Conservation (phyloP, 2,113 vertebrate species). For the Uropsilus gracilis region DNA sequence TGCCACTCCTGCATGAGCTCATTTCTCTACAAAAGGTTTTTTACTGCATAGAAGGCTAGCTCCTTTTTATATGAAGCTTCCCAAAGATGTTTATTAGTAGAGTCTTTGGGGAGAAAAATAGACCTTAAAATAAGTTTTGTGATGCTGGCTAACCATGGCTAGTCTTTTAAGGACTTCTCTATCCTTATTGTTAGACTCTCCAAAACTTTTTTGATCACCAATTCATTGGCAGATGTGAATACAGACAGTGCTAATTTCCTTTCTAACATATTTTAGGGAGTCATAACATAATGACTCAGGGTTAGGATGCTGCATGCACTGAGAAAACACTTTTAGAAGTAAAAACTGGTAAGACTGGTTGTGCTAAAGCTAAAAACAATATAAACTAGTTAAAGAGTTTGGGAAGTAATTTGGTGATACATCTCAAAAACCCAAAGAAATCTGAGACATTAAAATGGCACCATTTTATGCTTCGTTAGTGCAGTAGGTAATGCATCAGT, state of each 20-base stretch:
- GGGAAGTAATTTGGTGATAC: conserved; percentile 42
- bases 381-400: neutral
- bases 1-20: neutral
- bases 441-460: conserved; percentile 25
- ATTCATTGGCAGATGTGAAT: neutral
- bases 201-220: conserved; percentile 1
- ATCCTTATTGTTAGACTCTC: neutral
- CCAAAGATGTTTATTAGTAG: neutral
- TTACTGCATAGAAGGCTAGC: neutral
- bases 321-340: conserved; percentile 22
- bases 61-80: conserved; percentile 1
- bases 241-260: neutral
- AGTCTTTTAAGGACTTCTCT: neutral
- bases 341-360: neutral
- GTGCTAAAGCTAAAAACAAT: conserved; percentile 21
- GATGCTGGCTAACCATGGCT: conserved; percentile 14
- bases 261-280: neutral
- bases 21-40: neutral
- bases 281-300: neutral
- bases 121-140: conserved; percentile 9
- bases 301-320: neutral
- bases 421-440: conserved; percentile 37
- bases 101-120: conserved; percentile 21
- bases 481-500: too few species aligned
- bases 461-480: too few species aligned